Conservation (phyloP, 1,140 invertebrate species). For the Drosophila santomea region DNA sequence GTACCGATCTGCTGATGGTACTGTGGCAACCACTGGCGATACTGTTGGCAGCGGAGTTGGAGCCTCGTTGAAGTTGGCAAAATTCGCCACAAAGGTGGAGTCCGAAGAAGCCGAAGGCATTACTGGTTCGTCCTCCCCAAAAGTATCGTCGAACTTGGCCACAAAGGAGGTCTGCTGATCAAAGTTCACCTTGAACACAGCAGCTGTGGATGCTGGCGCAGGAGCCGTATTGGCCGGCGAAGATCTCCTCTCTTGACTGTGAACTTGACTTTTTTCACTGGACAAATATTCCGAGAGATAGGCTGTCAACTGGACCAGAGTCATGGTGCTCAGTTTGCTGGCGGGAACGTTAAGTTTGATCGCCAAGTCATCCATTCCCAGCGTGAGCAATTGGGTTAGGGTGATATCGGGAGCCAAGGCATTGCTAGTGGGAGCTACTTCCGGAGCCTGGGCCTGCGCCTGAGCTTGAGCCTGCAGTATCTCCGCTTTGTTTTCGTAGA, state of each 20-base stretch:
- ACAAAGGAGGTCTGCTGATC: constrained; percentile 85
- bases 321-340: constrained; percentile 92
- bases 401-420: constrained; percentile 89
- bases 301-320: constrained; percentile 92
- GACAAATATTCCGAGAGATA: constrained; percentile 89
- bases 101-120: constrained; percentile 8
- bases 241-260: constrained; percentile 7
- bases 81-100: constrained; percentile 86
- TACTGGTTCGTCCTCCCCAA: constrained; percentile 78
- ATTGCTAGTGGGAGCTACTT: background rate
- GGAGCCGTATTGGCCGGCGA: constrained; percentile 57
- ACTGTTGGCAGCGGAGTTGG: constrained; percentile 75
- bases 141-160: constrained; percentile 87
- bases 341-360: constrained; percentile 90
- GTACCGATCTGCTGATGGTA: constrained; percentile 89
- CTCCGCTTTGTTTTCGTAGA: constrained; percentile 80
- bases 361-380: constrained; percentile 92
- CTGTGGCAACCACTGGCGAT: constrained; percentile 21
- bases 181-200: constrained; percentile 87
- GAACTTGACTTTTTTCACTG: constrained; percentile 68
- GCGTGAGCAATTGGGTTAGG: constrained; percentile 91
- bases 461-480: constrained; percentile 72
- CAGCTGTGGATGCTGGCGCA: constrained; percentile 22
- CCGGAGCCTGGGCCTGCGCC: constrained; percentile 28
- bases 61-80: constrained; percentile 86